Evolutionary conservation across 2,888 invertebrate species (phyloP), one percentile per base, ranked within the genome.

Genomic region (Silvanus unidentatus): DNA sequence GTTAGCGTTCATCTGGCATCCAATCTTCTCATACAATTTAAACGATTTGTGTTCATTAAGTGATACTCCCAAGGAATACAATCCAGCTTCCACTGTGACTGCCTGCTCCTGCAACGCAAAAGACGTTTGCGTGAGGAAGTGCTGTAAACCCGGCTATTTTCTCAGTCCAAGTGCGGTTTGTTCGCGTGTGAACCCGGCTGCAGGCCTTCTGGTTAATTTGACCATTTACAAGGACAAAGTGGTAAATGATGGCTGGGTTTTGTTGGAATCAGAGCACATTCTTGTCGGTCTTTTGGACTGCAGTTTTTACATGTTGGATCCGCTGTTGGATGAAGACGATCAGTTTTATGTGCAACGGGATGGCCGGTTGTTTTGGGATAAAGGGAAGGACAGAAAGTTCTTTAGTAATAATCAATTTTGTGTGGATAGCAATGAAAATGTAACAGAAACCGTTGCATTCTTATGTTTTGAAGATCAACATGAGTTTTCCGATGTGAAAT

Each of bases 141-240:
- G 59, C 39, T 59, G 59, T 36, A 55, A 52, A 44, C 28, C 39
- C 1, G 57, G 59, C 1, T 59, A 37, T 32, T 32, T 8, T 41
- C 40, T 52, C 2, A 38, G 22, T 2, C 15, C 1, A 39, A 42
- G 49, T 14, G 36, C 41, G 9, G 34, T 32, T 13, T 52, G 52
- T 27, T 27, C 9, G 11, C 14, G 9, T 30, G 9, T 14, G 6
- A 0, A 22, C 8, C 22, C 4, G 12, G 37, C 13, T 2, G 27
- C 40, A 15, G 30, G 8, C 8, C 15, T 9, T 40, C 37, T 11
- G 1, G 45, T 51, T 39, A 15, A 41, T n/a, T 16, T 53, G 12
- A 48, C 48, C 0, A 12, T 51, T 9, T 53, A 46, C 28, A 38
- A 37, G 14, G 29, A 45, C 2, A 4, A 32, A 13, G 11, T 29